Conservation (phyloP, 2,888 invertebrate species). For the Hylaea fasciaria region DNA sequence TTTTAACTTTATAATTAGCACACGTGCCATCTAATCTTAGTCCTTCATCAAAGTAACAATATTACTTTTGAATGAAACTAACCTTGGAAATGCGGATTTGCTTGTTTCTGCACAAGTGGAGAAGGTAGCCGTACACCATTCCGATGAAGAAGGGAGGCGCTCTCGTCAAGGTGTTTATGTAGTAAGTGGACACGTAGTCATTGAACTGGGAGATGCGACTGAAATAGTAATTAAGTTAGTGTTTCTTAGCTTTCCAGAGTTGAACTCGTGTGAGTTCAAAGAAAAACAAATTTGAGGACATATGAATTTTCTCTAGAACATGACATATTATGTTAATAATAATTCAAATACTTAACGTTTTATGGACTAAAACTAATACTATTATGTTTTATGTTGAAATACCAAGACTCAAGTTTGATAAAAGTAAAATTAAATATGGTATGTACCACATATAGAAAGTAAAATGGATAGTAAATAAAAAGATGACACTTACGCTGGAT, state of each 20-base stretch:
- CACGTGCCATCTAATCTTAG: not conserved
- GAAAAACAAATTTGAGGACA: too few relatives aligned
- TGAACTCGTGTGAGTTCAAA: not conserved
- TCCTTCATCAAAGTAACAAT: not conserved
- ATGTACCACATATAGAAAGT: not conserved
- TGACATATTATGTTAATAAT: too few relatives aligned
- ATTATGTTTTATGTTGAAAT: too few relatives aligned
- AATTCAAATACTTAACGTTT: too few relatives aligned
- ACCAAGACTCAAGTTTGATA: too few relatives aligned
- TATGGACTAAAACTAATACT: too few relatives aligned
- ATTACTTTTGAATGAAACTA: not conserved
- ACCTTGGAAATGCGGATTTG: conserved; percentile 55
- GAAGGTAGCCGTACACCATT: conserved; percentile 63
- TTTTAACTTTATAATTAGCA: not conserved
- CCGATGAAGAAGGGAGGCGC: conserved; percentile 68
- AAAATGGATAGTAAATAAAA: not conserved
- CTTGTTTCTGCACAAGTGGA: conserved; percentile 56
- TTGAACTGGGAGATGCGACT: conserved; percentile 47
- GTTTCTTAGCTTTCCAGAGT: not conserved
- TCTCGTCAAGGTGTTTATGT: conserved; percentile 61
- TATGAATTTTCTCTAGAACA: too few relatives aligned
- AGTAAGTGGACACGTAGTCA: conserved; percentile 52
- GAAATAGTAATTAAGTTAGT: conserved; percentile 3
- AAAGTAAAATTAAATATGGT: too few relatives aligned
- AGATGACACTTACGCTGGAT: conserved; percentile 65